phyloP scores from a whole-genome alignment of 1,140 invertebrate genomes.

The Bombus sibiricus region DNA sequence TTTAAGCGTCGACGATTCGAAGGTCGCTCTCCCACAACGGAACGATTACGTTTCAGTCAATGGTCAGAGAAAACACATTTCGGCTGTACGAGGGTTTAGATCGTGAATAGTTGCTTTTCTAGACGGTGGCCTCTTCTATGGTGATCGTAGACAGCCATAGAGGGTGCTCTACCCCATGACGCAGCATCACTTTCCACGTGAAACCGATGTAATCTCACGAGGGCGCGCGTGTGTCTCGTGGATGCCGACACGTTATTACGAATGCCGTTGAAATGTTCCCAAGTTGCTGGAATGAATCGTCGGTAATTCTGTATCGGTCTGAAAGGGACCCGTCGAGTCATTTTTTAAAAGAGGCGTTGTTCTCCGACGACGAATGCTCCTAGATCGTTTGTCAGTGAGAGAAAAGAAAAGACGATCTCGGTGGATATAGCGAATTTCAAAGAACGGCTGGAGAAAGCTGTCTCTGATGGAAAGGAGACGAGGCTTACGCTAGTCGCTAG shows the following conservation, averaged over 20 bases:
- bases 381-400: background rate
- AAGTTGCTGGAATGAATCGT: conserved; percentile 27
- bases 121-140: conserved; percentile 35
- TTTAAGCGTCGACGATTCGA: conserved; percentile 30
- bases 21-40: conserved; percentile 42
- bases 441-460: background rate
- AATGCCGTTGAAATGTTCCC: conserved; percentile 28
- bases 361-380: background rate
- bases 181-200: conserved; percentile 65
- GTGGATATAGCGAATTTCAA: background rate
- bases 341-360: background rate
- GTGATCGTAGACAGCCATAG: conserved; percentile 35
- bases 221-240: conserved; percentile 59
- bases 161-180: conserved; percentile 50
- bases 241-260: conserved; percentile 72
- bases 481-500: background rate
- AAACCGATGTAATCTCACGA: conserved; percentile 63
- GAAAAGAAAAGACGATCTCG: background rate
- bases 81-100: conserved; percentile 48
- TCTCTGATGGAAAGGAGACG: background rate
- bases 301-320: background rate
- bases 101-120: conserved; percentile 43
- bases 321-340: conserved; percentile 1
- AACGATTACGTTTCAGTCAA: conserved; percentile 74
- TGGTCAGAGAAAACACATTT: conserved; percentile 52